Percentiles rank a stretch among this genome's conserved stretches.
phyloP scores from a whole-genome alignment of 92 coral and sea anemone genomes.

The Umimayanthus chanpuru region DNA sequence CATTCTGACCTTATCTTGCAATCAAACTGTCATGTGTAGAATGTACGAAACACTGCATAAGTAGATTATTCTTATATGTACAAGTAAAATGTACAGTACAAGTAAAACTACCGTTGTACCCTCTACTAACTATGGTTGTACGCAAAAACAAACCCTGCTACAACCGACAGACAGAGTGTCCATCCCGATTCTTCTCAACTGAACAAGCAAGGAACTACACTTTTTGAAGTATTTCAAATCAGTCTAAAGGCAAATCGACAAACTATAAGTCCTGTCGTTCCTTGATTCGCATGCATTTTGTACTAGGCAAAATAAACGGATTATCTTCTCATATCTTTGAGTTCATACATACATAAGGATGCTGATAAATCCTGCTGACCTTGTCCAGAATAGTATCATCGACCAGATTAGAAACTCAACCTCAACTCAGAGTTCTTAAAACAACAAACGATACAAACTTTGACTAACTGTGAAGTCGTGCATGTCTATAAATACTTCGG shows the following conservation, averaged over 20 bases:
- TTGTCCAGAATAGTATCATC: constrained; percentile 1
- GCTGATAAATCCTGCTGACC: background rate
- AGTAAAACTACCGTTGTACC: no score
- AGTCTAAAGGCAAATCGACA: background rate
- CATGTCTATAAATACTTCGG: background rate
- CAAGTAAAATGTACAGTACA: no score
- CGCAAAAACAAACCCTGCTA: background rate
- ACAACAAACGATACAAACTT: background rate
- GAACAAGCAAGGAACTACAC: background rate
- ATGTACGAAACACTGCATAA: background rate
- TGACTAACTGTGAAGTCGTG: background rate
- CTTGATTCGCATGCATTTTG: constrained; percentile 1
- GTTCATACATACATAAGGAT: background rate
- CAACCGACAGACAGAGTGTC: background rate
- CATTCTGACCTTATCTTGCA: background rate
- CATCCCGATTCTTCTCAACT: background rate
- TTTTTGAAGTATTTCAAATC: background rate
- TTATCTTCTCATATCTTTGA: background rate
- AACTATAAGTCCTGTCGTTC: background rate
- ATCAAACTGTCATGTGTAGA: background rate
- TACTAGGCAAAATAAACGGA: background rate
- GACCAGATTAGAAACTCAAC: background rate
- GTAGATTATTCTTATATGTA: no score
- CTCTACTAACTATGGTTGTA: no score
- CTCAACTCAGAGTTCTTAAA: background rate